These are phyloP conservation scores for Anolis sagrei DNA, from an alignment of 2,113 vertebrate species.

Conservation along the genomic window DNA sequence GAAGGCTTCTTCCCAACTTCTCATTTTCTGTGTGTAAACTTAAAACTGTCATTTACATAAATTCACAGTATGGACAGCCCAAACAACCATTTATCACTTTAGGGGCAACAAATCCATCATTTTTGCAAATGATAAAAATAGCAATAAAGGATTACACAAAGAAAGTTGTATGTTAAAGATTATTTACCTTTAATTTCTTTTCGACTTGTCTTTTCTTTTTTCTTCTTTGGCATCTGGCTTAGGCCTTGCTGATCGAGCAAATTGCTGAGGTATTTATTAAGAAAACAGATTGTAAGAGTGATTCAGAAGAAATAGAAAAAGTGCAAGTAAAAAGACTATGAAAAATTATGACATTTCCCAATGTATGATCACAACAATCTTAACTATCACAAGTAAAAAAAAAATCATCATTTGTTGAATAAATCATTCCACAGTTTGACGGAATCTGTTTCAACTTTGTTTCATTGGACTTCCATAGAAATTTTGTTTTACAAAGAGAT, in stretches of 20 bases:
- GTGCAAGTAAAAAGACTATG: not conserved
- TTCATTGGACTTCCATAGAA: not conserved
- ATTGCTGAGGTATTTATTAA: constrained; percentile 85
- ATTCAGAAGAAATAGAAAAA: not conserved
- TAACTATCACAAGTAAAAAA: not conserved
- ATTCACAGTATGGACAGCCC: not conserved
- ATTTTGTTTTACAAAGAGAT: not conserved
- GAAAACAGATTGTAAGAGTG: constrained; percentile 55
- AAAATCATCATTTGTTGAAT: not conserved
- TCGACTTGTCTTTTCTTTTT: constrained; percentile 71
- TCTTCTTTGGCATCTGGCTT: constrained; percentile 84
- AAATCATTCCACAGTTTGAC: not conserved
- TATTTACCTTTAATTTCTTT: constrained; percentile 69
- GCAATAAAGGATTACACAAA: not conserved
- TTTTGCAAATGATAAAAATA: not conserved
- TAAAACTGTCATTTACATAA: not conserved
- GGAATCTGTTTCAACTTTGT: not conserved
- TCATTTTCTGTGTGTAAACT: not conserved
- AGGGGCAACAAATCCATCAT: too few species aligned
- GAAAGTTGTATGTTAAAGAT: not conserved
- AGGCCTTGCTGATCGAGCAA: constrained; percentile 94
- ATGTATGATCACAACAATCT: not conserved
- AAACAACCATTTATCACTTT: not conserved
- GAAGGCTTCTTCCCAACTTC: not conserved
- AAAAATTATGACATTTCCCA: not conserved